Evolutionary conservation across 1,140 invertebrate genomes (phyloP), one percentile per base, ranked within the genome.

Genomic region (Drosophila watanabei): DNA sequence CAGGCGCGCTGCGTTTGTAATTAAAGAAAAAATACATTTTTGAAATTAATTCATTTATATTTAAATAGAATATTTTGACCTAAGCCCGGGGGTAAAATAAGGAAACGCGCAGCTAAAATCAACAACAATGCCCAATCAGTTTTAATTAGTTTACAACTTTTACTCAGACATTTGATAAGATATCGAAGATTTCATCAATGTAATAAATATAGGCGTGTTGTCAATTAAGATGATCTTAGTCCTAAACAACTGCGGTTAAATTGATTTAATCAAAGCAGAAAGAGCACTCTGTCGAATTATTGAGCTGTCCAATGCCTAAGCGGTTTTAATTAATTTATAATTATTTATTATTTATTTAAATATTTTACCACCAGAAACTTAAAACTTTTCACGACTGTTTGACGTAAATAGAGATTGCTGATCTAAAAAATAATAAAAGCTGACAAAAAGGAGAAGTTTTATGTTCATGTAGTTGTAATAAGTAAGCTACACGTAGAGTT

Each of bases 1-100:
- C 48, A 32, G 46, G 28, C 24, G 48, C 43, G 37, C 43, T 57
- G 45, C 10, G 13, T 43, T 37, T 30, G 46, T 73, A 60, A 73
- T 61, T 73, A 72, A 73, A 52, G 45, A 45, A 60, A 41, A 43
- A 49, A 49, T 43, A 56, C 33, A 56, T 56, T 56, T 72, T 60
- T 72, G 8, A 73, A 39, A 61, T 60, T 45, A 73, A 52, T 37
- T 61, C 14, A 73, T 72, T 72, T 73, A 60, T 68, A 73, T 73
- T 61, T 73, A 51, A 52, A 72, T 61, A 35, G 56, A 37, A 18
- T 32, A 32, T 52, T 60, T 43, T 59, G 9, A 24, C 9, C 30
- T 33, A 16, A 39, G 14, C 3, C 30, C 32, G 0, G 7, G 35
- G 13, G 4, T 14, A 28, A 39, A 35, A 46, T 11, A 56, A 56